Evolutionary conservation across 2,888 invertebrate genomes (phyloP).

Genomic region (Tanypteryx hageni): DNA sequence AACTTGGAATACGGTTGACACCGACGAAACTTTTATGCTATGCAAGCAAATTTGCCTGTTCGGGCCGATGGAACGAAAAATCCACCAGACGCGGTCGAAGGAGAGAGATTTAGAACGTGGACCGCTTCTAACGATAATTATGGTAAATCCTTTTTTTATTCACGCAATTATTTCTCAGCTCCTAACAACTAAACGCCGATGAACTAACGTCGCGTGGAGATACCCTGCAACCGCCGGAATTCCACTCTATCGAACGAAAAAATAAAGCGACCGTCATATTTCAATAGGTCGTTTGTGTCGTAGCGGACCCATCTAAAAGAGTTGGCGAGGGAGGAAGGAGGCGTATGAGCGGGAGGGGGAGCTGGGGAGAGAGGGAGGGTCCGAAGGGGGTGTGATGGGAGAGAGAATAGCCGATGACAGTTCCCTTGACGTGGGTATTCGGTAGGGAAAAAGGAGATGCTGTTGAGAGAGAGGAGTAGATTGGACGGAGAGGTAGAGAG

Average conservation of each 20-base stretch:
- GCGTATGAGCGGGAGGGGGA: not conserved
- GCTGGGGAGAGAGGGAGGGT: not conserved
- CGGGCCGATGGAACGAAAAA: too few species aligned
- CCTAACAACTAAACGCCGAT: not conserved
- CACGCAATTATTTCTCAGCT: not conserved
- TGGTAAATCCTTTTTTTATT: not conserved
- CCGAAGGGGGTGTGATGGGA: not conserved
- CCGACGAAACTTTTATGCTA: too few species aligned
- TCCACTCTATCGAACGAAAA: not conserved
- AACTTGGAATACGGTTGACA: too few species aligned
- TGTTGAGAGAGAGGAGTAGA: not conserved
- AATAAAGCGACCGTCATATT: not conserved
- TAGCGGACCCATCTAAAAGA: not conserved
- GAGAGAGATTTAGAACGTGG: too few species aligned
- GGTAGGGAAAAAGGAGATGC: not conserved
- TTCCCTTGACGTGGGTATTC: slow-evolving; percentile 14
- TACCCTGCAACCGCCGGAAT: not conserved
- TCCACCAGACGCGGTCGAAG: too few species aligned
- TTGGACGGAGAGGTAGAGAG: not conserved
- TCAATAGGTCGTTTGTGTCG: not conserved
- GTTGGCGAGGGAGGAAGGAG: not conserved
- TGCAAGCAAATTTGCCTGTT: too few species aligned
- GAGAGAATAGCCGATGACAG: not conserved
- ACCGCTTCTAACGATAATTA: not conserved
- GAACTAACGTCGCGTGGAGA: too few species aligned